Evolutionary conservation across 2,113 vertebrate species (phyloP).

Genomic region (Tyto alba): DNA sequence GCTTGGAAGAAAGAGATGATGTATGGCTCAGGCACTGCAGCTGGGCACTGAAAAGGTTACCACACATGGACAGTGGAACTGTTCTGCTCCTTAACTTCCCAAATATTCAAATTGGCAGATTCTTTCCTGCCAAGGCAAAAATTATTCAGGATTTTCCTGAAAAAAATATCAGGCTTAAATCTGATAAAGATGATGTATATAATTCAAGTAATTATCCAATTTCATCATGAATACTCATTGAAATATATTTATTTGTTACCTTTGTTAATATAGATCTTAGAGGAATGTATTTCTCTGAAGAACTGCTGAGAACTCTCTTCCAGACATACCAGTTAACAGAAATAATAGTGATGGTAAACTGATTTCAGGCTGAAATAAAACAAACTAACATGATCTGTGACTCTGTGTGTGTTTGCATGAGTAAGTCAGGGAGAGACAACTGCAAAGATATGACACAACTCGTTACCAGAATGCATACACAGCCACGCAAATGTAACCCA

Average conservation of each 20-base stretch:
- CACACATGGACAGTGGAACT: background rate
- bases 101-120: background rate
- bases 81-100: background rate
- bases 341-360: background rate
- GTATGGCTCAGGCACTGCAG: background rate
- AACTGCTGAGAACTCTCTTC: background rate
- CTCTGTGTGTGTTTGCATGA: background rate
- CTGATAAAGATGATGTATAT: background rate
- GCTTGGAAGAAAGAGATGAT: background rate
- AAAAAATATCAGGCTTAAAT: background rate
- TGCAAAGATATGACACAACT: background rate
- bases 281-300: background rate
- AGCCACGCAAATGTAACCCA: background rate
- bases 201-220: background rate
- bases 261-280: background rate
- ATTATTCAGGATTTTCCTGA: background rate
- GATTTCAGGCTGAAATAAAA: background rate
- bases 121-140: background rate
- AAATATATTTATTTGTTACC: background rate
- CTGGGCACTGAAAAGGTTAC: background rate
- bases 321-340: background rate
- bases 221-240: background rate
- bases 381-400: background rate
- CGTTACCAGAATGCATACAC: rapidly evolving
- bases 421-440: background rate